Percentiles rank a stretch among this genome's conserved stretches.
Conservation (phyloP, 2,113 vertebrate genomes). For the Zingel zingel region DNA sequence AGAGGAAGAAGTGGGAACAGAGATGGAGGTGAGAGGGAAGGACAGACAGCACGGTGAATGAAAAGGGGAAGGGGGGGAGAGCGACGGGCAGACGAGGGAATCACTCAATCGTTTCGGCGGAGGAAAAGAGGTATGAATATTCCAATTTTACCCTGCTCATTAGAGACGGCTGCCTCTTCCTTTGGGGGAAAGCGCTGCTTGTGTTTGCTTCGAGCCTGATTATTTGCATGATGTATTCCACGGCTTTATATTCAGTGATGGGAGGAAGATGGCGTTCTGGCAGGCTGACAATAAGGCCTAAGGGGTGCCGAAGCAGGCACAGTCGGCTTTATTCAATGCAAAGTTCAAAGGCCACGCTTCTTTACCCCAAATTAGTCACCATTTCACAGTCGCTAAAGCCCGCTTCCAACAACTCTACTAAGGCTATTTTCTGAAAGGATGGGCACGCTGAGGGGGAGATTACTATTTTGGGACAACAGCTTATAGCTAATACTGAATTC, state of each 20-base stretch:
- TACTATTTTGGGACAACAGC: slow-evolving; percentile 28
- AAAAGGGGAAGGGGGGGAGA: neutral
- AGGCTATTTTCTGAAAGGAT: slow-evolving; percentile 45
- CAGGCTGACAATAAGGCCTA: slow-evolving; percentile 76
- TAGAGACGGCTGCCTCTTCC: slow-evolving; percentile 76
- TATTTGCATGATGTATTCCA: slow-evolving; percentile 84
- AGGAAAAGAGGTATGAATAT: slow-evolving; percentile 77
- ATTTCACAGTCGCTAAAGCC: slow-evolving; percentile 61
- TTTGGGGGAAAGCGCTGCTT: slow-evolving; percentile 73
- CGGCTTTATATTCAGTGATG: slow-evolving; percentile 76
- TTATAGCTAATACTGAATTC: slow-evolving; percentile 25
- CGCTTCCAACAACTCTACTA: slow-evolving; percentile 41
- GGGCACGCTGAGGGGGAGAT: slow-evolving; percentile 2
- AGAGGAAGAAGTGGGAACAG: slow-evolving; percentile 34
- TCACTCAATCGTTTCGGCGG: slow-evolving; percentile 62
- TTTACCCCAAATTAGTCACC: slow-evolving; percentile 74
- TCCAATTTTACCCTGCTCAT: slow-evolving; percentile 77
- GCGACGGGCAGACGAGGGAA: slow-evolving; percentile 11
- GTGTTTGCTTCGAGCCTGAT: slow-evolving; percentile 81
- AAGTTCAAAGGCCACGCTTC: slow-evolving; percentile 73
- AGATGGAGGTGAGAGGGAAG: slow-evolving; percentile 38
- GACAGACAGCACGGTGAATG: slow-evolving; percentile 38
- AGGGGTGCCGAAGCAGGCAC: slow-evolving; percentile 48
- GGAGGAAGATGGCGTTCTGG: slow-evolving; percentile 70
- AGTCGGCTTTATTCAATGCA: slow-evolving; percentile 71